Percentiles rank a stretch among this genome's conserved stretches.
Conservation (phyloP, 2,888 invertebrate species). For the Apamea monoglypha region DNA sequence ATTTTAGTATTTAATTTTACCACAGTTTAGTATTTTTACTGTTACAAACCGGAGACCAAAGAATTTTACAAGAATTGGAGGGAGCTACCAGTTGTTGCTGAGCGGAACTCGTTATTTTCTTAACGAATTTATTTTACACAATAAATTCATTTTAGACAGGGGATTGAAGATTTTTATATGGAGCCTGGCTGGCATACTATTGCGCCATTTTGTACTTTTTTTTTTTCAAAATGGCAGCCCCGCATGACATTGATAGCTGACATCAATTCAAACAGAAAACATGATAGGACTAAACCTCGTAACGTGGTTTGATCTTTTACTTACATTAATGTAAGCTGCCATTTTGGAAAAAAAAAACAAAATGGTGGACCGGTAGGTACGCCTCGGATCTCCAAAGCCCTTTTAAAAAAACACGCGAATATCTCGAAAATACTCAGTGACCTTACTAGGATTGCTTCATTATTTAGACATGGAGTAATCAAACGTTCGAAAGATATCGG, state of each 20-base stretch:
- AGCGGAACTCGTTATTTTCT: neutral
- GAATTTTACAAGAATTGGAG: slow-evolving; percentile 60
- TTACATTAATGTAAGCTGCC: neutral
- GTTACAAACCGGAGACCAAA: slow-evolving; percentile 63
- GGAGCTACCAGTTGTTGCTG: slow-evolving; percentile 38
- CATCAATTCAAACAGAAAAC: no score
- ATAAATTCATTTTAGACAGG: neutral
- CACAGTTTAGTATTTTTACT: slow-evolving; percentile 55
- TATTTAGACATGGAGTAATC: neutral
- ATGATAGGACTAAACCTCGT: neutral
- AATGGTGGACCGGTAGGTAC: neutral
- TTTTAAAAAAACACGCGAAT: slow-evolving; percentile 1
- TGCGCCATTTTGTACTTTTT: no score
- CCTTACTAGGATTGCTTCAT: neutral
- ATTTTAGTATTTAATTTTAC: slow-evolving; percentile 49
- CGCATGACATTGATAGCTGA: no score
- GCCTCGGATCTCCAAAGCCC: neutral
- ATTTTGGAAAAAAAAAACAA: neutral
- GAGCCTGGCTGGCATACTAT: neutral
- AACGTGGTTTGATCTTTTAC: neutral
- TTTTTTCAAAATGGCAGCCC: no score
- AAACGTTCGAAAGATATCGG: slow-evolving; percentile 12
- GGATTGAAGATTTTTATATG: neutral
- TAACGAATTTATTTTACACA: slow-evolving; percentile 4
- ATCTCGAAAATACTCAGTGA: slow-evolving; percentile 26